Evolutionary conservation across 64 coral and sea anemone species (phyloP).

Genomic region (Montipora cactus): DNA sequence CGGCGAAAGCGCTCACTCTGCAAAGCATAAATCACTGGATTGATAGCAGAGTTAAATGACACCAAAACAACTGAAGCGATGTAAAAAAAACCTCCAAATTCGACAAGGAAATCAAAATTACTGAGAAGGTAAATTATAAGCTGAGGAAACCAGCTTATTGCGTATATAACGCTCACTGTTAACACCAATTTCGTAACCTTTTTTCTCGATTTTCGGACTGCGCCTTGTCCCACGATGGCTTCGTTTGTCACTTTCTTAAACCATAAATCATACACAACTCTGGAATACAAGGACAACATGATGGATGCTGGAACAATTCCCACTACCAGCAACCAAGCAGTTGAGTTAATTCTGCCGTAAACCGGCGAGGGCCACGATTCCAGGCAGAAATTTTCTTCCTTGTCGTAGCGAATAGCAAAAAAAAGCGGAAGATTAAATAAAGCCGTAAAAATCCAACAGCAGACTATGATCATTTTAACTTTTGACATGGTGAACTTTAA

Average conservation of each 20-base stretch:
- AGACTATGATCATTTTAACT: not conserved
- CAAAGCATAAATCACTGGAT: no score
- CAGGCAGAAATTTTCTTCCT: not conserved
- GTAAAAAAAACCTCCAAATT: no score
- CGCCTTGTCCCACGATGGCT: not conserved
- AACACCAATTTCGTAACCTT: not conserved
- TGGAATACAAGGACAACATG: constrained; percentile 2
- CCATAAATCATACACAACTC: constrained; percentile 7
- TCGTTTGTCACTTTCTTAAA: constrained; percentile 12
- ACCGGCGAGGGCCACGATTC: not conserved
- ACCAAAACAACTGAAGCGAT: no score
- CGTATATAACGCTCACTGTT: no score
- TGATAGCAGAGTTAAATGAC: no score
- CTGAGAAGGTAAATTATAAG: no score
- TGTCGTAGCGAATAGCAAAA: constrained; percentile 3
- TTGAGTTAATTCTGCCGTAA: not conserved
- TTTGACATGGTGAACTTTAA: not conserved
- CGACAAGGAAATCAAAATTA: no score
- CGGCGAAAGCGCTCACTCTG: no score
- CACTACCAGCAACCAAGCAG: not conserved
- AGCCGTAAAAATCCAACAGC: constrained; percentile 9
- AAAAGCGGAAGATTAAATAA: not conserved
- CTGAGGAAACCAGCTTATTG: no score
- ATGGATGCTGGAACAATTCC: not conserved
- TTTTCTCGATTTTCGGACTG: constrained; percentile 2